These are phyloP conservation scores for Luffia ferchaultella DNA, from an alignment of 2,888 invertebrate species.

Conservation along the genomic window DNA sequence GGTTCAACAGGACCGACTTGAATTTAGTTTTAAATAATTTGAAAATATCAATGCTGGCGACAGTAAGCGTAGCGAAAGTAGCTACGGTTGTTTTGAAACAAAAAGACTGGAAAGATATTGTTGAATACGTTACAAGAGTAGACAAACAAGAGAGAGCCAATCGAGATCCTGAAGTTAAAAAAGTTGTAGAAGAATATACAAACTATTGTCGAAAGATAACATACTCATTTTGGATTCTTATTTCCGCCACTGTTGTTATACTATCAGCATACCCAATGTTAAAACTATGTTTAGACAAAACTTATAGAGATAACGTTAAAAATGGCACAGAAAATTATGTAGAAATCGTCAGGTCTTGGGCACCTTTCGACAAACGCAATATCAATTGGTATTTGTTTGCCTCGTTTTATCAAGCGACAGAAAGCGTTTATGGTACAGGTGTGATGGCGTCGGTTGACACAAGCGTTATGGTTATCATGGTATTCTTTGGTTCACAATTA, in stretches of 20 bases:
- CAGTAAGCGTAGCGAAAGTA: conserved; percentile 40
- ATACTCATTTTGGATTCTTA: conserved; percentile 38
- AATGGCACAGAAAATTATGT: conserved; percentile 35
- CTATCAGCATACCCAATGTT: conserved; percentile 37
- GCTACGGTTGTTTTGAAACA: conserved; percentile 39
- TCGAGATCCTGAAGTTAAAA: conserved; percentile 20
- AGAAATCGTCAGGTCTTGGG: conserved; percentile 49
- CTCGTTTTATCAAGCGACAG: conserved; percentile 36
- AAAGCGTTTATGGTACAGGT: conserved; percentile 42
- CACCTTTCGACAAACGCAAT: conserved; percentile 42
- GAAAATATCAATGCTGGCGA: conserved; percentile 45
- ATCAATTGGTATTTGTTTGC: conserved; percentile 32
- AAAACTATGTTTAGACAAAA: conserved; percentile 29
- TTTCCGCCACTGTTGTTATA: conserved; percentile 40
- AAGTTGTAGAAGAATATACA: conserved; percentile 28
- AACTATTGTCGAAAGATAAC: conserved; percentile 44
- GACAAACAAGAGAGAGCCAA: conserved; percentile 31
- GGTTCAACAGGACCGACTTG: conserved; percentile 41
- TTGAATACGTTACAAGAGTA: conserved; percentile 37
- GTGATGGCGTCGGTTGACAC: conserved; percentile 53
- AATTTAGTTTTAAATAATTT: conserved; percentile 39
- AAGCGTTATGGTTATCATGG: conserved; percentile 48
- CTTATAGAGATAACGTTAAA: conserved; percentile 31
- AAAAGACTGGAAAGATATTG: conserved; percentile 34
- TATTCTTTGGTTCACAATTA: conserved; percentile 43